Conservation (phyloP, 2,888 invertebrate species). For the Pristionchus japonicus region DNA sequence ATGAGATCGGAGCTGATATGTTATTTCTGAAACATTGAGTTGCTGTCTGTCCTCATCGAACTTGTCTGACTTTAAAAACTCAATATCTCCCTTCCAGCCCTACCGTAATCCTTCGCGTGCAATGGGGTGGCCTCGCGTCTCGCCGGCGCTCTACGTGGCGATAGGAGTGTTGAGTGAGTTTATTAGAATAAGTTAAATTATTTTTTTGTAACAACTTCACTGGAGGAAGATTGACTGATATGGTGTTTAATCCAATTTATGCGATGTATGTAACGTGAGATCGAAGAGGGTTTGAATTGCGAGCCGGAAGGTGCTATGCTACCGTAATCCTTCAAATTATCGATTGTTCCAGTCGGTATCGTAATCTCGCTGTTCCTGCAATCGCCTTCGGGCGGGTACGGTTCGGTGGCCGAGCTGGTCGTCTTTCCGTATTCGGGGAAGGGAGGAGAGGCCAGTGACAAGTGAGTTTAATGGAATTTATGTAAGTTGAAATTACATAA, state of each 20-base stretch:
- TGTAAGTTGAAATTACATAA: too few species aligned
- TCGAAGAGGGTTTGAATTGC: too few species aligned
- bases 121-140: conserved; percentile 54
- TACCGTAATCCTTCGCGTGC: background rate
- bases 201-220: background rate
- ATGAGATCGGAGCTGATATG: too few species aligned
- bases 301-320: background rate
- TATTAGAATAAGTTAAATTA: background rate
- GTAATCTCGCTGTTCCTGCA: background rate
- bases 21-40: background rate
- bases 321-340: background rate
- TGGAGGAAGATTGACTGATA: background rate
- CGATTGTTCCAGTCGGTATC: conserved; percentile 29
- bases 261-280: background rate
- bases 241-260: background rate
- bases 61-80: too few species aligned
- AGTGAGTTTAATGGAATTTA: background rate
- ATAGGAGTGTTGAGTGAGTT: conserved; percentile 68
- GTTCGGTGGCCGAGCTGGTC: conserved; percentile 41
- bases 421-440: conserved; percentile 32
- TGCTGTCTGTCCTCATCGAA: too few species aligned
- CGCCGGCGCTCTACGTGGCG: conserved; percentile 62
- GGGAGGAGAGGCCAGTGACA: background rate
- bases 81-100: too few species aligned
- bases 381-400: background rate